phyloP scores from a whole-genome alignment of 2,888 invertebrate species.

The Nephrotoma appendiculata region DNA sequence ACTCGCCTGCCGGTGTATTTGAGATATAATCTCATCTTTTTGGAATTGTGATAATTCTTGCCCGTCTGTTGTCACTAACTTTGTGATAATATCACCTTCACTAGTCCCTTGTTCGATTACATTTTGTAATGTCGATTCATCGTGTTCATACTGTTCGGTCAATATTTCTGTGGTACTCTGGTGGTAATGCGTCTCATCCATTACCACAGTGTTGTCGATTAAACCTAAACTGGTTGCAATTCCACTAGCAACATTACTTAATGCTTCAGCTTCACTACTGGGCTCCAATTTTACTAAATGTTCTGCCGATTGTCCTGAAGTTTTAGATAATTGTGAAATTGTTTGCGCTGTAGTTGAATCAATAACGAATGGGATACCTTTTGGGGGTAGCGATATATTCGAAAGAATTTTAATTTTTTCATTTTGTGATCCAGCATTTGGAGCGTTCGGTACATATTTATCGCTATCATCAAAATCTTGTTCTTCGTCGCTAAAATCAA shows the following conservation, averaged over 20 bases:
- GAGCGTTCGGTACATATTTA: conserved; percentile 19
- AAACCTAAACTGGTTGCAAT: conserved; percentile 41
- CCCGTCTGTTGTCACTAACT: conserved; percentile 37
- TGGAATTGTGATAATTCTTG: conserved; percentile 31
- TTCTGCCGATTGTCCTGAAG: conserved; percentile 7
- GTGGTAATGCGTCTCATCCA: conserved; percentile 11
- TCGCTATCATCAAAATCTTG: conserved; percentile 20
- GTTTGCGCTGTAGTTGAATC: conserved; percentile 9
- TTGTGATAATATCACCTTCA: conserved; percentile 17
- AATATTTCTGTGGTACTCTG: conserved; percentile 7
- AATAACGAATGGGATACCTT: conserved; percentile 14
- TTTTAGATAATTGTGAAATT: conserved; percentile 17
- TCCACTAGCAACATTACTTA: conserved; percentile 40
- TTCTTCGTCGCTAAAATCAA: conserved; percentile 40
- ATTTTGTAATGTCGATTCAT: background rate
- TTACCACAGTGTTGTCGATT: conserved; percentile 33
- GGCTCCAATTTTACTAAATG: conserved; percentile 17
- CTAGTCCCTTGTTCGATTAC: conserved; percentile 13
- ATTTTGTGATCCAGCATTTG: conserved; percentile 16
- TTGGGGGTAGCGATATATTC: conserved; percentile 26
- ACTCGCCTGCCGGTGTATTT: conserved; percentile 28
- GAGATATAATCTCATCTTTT: conserved; percentile 30
- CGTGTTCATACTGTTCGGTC: conserved; percentile 8
- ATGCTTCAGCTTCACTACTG: conserved; percentile 39
- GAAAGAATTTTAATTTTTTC: conserved; percentile 38